Percentiles rank a stretch among this genome's conserved stretches.
Conservation (phyloP, 2,113 vertebrate genomes). For the Beaufortia kweichowensis region DNA sequence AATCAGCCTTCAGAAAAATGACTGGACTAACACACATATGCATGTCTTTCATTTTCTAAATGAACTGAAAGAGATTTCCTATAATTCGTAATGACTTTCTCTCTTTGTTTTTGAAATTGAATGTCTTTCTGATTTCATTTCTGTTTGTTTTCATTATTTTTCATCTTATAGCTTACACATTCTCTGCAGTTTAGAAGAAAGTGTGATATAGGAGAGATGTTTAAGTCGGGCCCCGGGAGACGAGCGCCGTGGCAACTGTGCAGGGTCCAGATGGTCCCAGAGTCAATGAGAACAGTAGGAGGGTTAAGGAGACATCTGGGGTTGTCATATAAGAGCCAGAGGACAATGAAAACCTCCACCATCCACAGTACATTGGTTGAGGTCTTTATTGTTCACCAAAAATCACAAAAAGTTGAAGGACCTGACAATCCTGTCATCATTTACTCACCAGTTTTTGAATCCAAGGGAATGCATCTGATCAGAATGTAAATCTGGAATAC, state of each 20-base stretch:
- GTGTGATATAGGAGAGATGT: background rate
- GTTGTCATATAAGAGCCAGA: background rate
- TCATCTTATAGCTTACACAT: conserved; percentile 16
- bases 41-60: conserved; percentile 47
- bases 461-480: too few relatives aligned
- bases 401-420: background rate
- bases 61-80: conserved; percentile 5
- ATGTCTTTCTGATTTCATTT: conserved; percentile 17
- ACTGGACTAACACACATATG: conserved; percentile 30
- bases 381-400: conserved; percentile 1
- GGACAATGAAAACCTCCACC: background rate
- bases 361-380: conserved; percentile 15
- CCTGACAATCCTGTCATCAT: background rate
- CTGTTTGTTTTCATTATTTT: background rate
- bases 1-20: conserved; percentile 4
- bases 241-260: background rate
- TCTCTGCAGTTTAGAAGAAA: conserved; percentile 5
- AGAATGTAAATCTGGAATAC: too few relatives aligned
- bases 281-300: conserved; percentile 19
- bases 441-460: background rate
- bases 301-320: background rate
- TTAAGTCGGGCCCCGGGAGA: background rate
- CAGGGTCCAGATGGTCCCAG: conserved; percentile 9
- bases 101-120: conserved; percentile 27
- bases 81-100: conserved; percentile 29